Base-by-base conservation (phyloP, 2,113 vertebrate genomes). In the Albula glossodonta region DNA sequence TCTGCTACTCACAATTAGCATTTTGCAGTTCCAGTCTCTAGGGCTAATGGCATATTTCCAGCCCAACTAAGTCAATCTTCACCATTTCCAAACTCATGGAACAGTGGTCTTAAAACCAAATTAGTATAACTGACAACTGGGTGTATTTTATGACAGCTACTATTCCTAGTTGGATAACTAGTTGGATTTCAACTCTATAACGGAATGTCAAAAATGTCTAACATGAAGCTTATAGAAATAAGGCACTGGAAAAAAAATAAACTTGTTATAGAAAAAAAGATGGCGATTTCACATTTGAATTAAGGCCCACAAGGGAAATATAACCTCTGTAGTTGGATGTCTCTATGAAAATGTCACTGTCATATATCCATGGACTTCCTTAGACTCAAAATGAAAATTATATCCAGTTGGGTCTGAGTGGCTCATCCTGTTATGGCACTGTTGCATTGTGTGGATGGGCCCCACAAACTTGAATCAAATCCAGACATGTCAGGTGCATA, bases 81-180 rank as follows among this genome's bases (percentile, higher is more conserved):
- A 49, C 48, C 19, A 51, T 80, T 80, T 51, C 50, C 13, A 80
- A 80, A 80, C 41, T 50, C 50, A 51, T 12, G 25, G 49, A 13
- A 80, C 41, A 80, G 78, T 50, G 13, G 10, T 50, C 10, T 50
- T 15, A 80, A 80, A 51, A 48, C 48, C 50, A 80, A 51, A 50
- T 80, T 80, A 80, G 50, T 80, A 22, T 80, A 22, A 51, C 78
- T 80, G 78, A 80, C 78, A 80, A 51, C 78, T 50, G 41, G 4
- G 78, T 51, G 19, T 11, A 80, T 80, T 49, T 13, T 50, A 41
- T 80, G 50, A 50, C 78, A 51, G 78, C 41, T 31, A 80, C 19
- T 19, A 80, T 80, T 80, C 78, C 78, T 80, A 41, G 31, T 41
- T 41, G 31, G 31, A 41, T 41, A 80, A 80, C 78, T 50, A 50